Percentiles rank a stretch among this genome's conserved stretches.
phyloP scores from a whole-genome alignment of 2,888 invertebrate species.

The Drosophila neotestacea region DNA sequence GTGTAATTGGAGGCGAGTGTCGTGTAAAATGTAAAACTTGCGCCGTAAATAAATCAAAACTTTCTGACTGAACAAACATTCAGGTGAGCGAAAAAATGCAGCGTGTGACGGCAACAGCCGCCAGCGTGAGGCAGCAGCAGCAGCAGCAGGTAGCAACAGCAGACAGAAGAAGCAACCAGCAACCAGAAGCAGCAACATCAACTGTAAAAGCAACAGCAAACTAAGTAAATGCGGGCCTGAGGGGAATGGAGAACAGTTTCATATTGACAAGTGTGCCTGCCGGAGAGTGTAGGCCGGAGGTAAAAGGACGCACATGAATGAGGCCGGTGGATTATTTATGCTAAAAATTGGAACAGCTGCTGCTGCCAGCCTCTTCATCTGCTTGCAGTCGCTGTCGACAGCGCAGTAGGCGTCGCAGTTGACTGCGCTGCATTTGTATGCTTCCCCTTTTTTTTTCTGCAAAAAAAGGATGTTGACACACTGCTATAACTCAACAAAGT shows the following conservation, averaged over 20 bases:
- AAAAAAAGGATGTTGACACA: conserved; percentile 22
- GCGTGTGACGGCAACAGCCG: conserved; percentile 54
- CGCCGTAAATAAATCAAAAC: conserved; percentile 82
- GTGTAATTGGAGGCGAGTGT: conserved; percentile 82
- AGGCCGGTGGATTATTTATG: conserved; percentile 72
- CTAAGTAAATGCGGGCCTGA: conserved; percentile 51
- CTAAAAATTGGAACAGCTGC: conserved; percentile 79
- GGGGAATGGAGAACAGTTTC: conserved; percentile 45
- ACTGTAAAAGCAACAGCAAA: conserved; percentile 29
- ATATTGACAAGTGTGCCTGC: conserved; percentile 73
- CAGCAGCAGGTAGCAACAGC: conserved; percentile 48
- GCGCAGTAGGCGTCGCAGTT: conserved; percentile 25
- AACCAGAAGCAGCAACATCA: conserved; percentile 22
- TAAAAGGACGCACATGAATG: conserved; percentile 37
- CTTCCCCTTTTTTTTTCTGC: not conserved
- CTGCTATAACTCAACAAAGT: conserved; percentile 14
- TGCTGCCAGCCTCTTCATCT: conserved; percentile 38
- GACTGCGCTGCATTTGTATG: conserved; percentile 19
- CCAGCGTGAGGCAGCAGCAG: conserved; percentile 38
- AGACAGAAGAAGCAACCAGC: conserved; percentile 26
- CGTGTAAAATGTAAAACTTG: conserved; percentile 82
- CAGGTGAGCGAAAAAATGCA: conserved; percentile 81
- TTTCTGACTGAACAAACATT: conserved; percentile 81
- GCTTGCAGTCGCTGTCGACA: not conserved
- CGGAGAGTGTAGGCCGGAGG: conserved; percentile 16